phyloP scores from a whole-genome alignment of 1,140 invertebrate species.

The Chironomus tepperi region DNA sequence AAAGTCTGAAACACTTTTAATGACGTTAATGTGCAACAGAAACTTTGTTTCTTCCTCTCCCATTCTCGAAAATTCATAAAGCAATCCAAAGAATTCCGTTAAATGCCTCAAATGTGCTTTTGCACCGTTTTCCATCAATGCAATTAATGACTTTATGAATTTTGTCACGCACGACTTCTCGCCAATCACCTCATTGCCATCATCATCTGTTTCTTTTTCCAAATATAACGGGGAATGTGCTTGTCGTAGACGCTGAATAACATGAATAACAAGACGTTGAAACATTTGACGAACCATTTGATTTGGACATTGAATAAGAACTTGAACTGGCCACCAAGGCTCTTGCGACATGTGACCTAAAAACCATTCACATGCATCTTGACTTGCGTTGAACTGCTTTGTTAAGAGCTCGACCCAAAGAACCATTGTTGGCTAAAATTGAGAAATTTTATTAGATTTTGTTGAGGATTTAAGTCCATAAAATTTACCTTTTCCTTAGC shows the following conservation, averaged over 20 bases:
- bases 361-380: conserved; percentile 85
- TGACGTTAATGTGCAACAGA: conserved; percentile 74
- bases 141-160: conserved; percentile 82
- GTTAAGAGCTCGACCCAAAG: conserved; percentile 92
- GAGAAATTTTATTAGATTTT: neutral
- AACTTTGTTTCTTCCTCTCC: conserved; percentile 87
- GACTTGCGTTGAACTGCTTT: conserved; percentile 88
- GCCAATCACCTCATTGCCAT: conserved; percentile 60
- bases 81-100: conserved; percentile 83
- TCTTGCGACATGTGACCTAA: conserved; percentile 84
- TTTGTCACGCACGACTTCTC: conserved; percentile 82
- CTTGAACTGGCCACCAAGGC: conserved; percentile 92
- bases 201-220: conserved; percentile 56
- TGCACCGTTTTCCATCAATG: conserved; percentile 80
- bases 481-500: conserved; percentile 80
- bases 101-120: conserved; percentile 78
- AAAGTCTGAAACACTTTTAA: conserved; percentile 83
- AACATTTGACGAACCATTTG: conserved; percentile 93
- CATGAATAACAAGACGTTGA: conserved; percentile 86
- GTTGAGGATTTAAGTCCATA: neutral
- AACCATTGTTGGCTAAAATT: conserved; percentile 77
- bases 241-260: conserved; percentile 76
- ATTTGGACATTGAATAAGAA: conserved; percentile 90
- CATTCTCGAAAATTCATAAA: conserved; percentile 91
- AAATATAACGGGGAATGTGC: conserved; percentile 65